Percentiles rank a stretch among this genome's conserved stretches.
These are phyloP conservation scores for Lasiommata megera DNA, from an alignment of 2,888 invertebrate species.

Conservation along the genomic window DNA sequence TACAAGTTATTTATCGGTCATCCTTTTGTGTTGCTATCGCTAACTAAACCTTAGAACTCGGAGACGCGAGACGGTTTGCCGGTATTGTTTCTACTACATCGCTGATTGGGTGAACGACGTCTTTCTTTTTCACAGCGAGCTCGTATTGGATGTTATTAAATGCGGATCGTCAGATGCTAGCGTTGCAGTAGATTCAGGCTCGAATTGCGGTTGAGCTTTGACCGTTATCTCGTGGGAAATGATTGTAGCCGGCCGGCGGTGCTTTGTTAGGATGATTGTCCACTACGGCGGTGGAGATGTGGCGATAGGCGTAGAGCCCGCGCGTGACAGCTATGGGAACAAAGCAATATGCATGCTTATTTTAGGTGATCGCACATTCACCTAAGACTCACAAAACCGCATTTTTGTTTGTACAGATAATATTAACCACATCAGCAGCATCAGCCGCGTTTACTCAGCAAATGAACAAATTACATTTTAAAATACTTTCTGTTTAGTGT, in stretches of 20 bases:
- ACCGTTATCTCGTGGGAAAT: slow-evolving; percentile 81
- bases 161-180: slow-evolving; percentile 45
- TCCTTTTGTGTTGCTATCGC: slow-evolving; percentile 75
- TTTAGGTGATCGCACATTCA: slow-evolving; percentile 18
- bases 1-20: slow-evolving; percentile 68
- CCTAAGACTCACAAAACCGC: not conserved
- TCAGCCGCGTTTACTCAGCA: too few relatives aligned
- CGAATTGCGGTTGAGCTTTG: slow-evolving; percentile 65
- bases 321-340: slow-evolving; percentile 77
- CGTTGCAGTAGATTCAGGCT: slow-evolving; percentile 70
- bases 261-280: slow-evolving; percentile 81
- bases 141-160: slow-evolving; percentile 57
- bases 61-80: slow-evolving; percentile 38
- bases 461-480: too few relatives aligned
- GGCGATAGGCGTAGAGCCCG: slow-evolving; percentile 63
- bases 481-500: too few relatives aligned
- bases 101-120: slow-evolving; percentile 49
- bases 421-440: not conserved
- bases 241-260: slow-evolving; percentile 69
- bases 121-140: slow-evolving; percentile 45
- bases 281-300: slow-evolving; percentile 75
- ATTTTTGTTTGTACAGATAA: not conserved
- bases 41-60: slow-evolving; percentile 48
- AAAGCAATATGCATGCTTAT: slow-evolving; percentile 57
- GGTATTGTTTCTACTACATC: slow-evolving; percentile 56